Percentiles rank a stretch among this genome's conserved stretches.
Conservation (phyloP, 2,888 invertebrate species). For the Creontiades dilutus region DNA sequence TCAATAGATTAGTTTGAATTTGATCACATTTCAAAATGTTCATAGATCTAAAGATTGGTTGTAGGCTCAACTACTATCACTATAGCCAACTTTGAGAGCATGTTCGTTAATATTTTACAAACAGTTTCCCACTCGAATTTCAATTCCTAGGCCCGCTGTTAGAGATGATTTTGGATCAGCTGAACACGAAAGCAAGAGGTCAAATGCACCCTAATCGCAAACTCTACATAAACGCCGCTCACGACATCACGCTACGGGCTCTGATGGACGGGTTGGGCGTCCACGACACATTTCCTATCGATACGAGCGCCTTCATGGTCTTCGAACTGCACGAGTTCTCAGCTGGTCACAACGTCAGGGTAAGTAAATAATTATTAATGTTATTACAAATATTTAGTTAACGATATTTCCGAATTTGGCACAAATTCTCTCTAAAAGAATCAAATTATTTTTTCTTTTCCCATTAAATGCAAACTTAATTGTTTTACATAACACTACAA, state of each 20-base stretch:
- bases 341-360: slow-evolving; percentile 69
- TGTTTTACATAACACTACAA: too few species aligned
- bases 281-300: slow-evolving; percentile 69
- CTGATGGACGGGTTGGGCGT: slow-evolving; percentile 72
- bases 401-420: too few species aligned
- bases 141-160: slow-evolving; percentile 70
- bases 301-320: slow-evolving; percentile 73
- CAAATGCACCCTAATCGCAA: slow-evolving; percentile 59
- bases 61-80: too few species aligned
- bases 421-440: too few species aligned
- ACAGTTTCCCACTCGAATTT: too few species aligned
- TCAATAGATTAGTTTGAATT: too few species aligned
- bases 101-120: too few species aligned
- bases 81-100: too few species aligned
- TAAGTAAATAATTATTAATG: slow-evolving; percentile 1
- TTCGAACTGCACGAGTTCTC: slow-evolving; percentile 73
- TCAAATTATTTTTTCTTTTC: too few species aligned
- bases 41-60: too few species aligned
- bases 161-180: slow-evolving; percentile 70
- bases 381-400: background rate
- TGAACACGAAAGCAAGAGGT: slow-evolving; percentile 71
- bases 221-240: slow-evolving; percentile 73
- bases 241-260: slow-evolving; percentile 74
- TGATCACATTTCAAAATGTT: too few species aligned
- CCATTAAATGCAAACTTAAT: too few species aligned